phyloP scores from a whole-genome alignment of 2,888 invertebrate species.

The Oligia strigilis region DNA sequence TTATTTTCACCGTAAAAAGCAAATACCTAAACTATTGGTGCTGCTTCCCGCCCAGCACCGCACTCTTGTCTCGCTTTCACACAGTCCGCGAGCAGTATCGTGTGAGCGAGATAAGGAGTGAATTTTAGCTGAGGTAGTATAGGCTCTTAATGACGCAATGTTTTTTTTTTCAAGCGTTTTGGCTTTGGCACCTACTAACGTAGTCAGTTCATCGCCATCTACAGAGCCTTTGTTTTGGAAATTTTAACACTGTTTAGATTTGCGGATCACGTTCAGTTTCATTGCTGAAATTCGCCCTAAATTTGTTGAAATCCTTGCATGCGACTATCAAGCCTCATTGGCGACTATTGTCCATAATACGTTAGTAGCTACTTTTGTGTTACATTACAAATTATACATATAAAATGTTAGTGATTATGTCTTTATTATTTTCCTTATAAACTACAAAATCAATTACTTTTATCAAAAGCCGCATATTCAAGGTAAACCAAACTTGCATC shows the following conservation, averaged over 20 bases:
- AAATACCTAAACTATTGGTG: too few species aligned
- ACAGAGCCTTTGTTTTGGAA: background rate
- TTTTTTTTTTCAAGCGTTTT: too few species aligned
- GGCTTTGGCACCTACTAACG: too few species aligned
- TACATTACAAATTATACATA: slow-evolving; percentile 6
- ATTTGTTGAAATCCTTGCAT: background rate
- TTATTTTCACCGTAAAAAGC: too few species aligned
- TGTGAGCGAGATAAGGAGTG: too few species aligned
- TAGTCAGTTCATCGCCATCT: too few species aligned
- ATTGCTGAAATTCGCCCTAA: background rate
- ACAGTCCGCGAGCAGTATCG: too few species aligned
- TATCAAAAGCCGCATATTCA: background rate
- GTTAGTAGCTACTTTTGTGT: background rate
- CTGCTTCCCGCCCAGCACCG: too few species aligned
- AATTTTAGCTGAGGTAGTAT: too few species aligned
- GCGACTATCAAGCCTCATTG: background rate
- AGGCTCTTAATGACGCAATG: too few species aligned
- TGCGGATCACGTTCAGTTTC: background rate
- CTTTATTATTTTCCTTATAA: background rate
- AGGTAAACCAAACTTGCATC: background rate
- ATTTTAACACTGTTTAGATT: background rate
- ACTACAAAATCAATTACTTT: background rate
- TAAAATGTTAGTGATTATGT: background rate
- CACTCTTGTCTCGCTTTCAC: too few species aligned
- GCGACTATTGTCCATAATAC: background rate